Base-by-base conservation (phyloP, 2,113 vertebrate genomes). In the Megaceryle torquata region DNA sequence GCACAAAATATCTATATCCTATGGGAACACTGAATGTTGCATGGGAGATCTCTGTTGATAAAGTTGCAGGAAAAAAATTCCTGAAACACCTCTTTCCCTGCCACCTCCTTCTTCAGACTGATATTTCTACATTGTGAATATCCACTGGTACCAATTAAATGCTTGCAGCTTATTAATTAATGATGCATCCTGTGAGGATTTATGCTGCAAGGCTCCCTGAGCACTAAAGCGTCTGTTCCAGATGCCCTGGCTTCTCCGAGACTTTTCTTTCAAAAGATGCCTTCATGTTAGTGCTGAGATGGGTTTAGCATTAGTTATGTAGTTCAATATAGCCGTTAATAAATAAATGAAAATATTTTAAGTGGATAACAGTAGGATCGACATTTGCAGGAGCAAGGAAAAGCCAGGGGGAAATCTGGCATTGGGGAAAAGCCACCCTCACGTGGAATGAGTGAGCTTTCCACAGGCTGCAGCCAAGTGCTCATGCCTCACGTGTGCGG, bases 91-190 rank as follows among this genome's bases (percentile, higher is more conserved):
- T 88, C 39, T 82, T 44, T 4, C 35, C 4, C 28, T 63, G 31
- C 26, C 1, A 0, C 33, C 13, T 93, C 33, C 20, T 90, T 88
- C 63, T 43, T 61, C 70, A 77, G 60, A 50, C 86, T 86, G 70
- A 89, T 10, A 41, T 83, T 86, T 82, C 48, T 83, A 2, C 9
- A 7, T 67, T 89, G 60, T 95, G 88, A 92, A 91, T 86, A 89
- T 87, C 48, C 89, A 91, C 65, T 44, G 68, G 70, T 91, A 91
- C 74, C 61, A 93, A 96, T 88, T 95, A 95, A 94, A 93, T 76
- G 67, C 77, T 87, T 83, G 81, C 35, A 77, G 48, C 81, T 95
- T 91, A 94, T 88, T 93, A 96, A 95, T 92, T 91, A 94, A 94
- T 83, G 74, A 82, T 83, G 43, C 54, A 68, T 72, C 54, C 86